A percentile compares a stretch with the other conserved stretches of the same genome.
Evolutionary conservation across 2,113 vertebrate genomes (phyloP).

Genomic region (Trachemys scripta): DNA sequence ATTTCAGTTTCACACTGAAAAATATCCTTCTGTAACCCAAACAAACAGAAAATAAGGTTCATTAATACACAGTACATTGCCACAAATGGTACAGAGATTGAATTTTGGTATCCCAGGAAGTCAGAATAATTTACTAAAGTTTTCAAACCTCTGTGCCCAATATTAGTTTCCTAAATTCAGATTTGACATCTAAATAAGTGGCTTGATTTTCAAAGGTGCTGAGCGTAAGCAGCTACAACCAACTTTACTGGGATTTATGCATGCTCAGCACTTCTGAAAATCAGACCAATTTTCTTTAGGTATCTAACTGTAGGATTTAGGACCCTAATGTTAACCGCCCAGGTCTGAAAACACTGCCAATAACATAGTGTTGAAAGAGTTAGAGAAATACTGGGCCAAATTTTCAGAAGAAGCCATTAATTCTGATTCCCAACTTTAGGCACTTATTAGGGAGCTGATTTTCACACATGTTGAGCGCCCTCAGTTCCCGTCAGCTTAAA

Average conservation of each 20-base stretch:
- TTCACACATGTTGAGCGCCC: too few relatives aligned
- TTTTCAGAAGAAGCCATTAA: too few relatives aligned
- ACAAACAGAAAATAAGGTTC: background rate
- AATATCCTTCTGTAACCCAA: constrained; percentile 1
- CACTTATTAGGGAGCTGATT: too few relatives aligned
- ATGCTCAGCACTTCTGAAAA: background rate
- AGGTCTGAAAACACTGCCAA: too few relatives aligned
- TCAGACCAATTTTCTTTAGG: background rate
- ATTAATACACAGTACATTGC: background rate
- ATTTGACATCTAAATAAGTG: background rate
- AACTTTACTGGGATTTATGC: background rate
- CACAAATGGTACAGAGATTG: background rate
- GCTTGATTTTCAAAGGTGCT: background rate
- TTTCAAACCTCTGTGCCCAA: background rate
- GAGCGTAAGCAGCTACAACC: background rate
- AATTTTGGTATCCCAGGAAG: background rate
- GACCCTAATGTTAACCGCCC: background rate
- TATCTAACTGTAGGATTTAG: background rate
- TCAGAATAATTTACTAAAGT: background rate
- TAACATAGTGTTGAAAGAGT: too few relatives aligned
- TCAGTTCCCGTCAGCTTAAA: too few relatives aligned
- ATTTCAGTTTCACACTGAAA: background rate
- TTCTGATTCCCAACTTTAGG: too few relatives aligned
- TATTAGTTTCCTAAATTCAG: background rate
- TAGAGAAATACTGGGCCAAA: too few relatives aligned